Evolutionary conservation across 1,140 invertebrate species (phyloP).

Genomic region (Zaprionus gabonicus): DNA sequence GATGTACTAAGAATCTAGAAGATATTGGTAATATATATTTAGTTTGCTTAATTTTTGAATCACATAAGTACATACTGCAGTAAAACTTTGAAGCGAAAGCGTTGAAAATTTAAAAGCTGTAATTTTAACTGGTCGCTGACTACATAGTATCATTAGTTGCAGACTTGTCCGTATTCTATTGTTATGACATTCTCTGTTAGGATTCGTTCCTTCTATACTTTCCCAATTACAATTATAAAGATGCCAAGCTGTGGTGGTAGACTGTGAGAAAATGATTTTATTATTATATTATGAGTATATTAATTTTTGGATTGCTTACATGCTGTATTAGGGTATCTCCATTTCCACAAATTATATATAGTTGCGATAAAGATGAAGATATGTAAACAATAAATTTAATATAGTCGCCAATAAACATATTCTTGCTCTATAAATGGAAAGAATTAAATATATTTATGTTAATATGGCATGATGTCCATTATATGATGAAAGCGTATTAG

Average conservation of each 20-base stretch:
- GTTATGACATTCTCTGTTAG: conserved; percentile 3
- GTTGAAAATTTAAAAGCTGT: conserved; percentile 82
- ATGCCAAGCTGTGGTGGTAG: conserved; percentile 61
- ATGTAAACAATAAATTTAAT: conserved; percentile 78
- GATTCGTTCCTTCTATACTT: neutral
- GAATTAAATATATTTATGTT: neutral
- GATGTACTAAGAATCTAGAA: conserved; percentile 75
- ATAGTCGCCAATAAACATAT: conserved; percentile 80
- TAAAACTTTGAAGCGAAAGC: conserved; percentile 77
- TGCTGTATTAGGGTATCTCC: conserved; percentile 73
- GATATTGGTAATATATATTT: neutral
- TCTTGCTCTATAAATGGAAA: conserved; percentile 47
- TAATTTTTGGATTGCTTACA: conserved; percentile 34
- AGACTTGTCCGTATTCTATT: conserved; percentile 58
- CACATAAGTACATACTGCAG: conserved; percentile 54
- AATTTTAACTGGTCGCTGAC: conserved; percentile 74
- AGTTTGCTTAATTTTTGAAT: neutral
- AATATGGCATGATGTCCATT: too few species aligned
- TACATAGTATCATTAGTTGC: conserved; percentile 74
- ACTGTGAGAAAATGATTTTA: conserved; percentile 34
- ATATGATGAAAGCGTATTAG: too few species aligned
- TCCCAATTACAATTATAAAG: conserved; percentile 77
- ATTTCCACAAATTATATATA: conserved; percentile 77
- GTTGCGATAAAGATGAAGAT: conserved; percentile 69
- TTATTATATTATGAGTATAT: neutral